These are phyloP conservation scores for Dasyornis broadbenti DNA, from an alignment of 2,113 vertebrate genomes.

Conservation along the genomic window DNA sequence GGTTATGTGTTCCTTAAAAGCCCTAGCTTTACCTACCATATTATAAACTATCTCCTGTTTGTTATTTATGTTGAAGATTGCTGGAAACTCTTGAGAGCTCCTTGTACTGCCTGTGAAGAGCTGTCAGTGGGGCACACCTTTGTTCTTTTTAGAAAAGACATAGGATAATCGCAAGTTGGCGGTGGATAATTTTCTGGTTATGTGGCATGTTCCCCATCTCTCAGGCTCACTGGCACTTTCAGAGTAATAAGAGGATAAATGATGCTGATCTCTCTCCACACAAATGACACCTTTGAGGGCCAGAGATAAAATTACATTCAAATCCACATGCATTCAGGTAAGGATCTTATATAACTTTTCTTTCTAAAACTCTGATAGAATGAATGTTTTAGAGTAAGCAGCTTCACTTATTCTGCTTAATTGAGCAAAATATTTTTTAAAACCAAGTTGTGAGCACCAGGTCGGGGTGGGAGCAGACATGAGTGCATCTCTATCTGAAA, in stretches of 20 bases:
- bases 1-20: conserved; percentile 76
- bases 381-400: not conserved
- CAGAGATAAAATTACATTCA: not conserved
- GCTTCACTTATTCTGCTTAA: not conserved
- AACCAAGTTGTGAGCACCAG: not conserved
- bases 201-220: not conserved
- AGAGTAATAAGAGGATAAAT: not conserved
- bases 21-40: conserved; percentile 70
- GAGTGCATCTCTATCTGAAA: not conserved
- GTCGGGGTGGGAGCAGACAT: not conserved
- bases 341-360: not conserved
- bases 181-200: conserved; percentile 24
- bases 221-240: not conserved
- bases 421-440: not conserved
- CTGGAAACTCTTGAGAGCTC: conserved; percentile 56
- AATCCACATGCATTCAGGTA: not conserved
- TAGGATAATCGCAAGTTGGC: not conserved
- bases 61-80: conserved; percentile 72
- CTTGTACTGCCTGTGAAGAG: conserved; percentile 27
- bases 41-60: conserved; percentile 72
- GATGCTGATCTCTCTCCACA: not conserved
- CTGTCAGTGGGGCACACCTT: conserved; percentile 49
- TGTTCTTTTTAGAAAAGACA: conserved; percentile 60
- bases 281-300: not conserved
- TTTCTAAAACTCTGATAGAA: not conserved